Base-by-base conservation (phyloP, 1,140 invertebrate species). In the Zaprionus tsacasi region DNA sequence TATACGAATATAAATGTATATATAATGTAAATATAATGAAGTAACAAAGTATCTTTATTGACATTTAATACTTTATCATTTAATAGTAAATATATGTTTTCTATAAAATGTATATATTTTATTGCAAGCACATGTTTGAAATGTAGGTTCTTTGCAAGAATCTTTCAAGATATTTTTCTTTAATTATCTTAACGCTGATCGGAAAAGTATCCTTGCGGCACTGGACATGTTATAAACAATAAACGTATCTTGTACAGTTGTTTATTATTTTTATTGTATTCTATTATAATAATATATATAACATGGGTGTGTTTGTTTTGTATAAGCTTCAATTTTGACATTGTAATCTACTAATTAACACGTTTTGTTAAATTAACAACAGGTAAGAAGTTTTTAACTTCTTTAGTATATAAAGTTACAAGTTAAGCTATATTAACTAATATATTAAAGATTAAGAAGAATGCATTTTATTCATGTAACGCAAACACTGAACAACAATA, bases 1-100 rank as follows among this genome's bases (percentile, higher is more conserved):
- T 67, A 54, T 72, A 67, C 35, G 63, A 72, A 72, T 72, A 71
- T 71, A 71, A 52, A 63, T 60, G 52, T 60, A 60, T 67, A 57
- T 75, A 75, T 75, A 75, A 64, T 74, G 71, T 74, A 74, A 70
- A 75, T 75, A 75, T 75, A 75, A 70, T 67, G 72, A 75, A 75
- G 59, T 75, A 75, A 75, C 72, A 75, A 75, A 75, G 59, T 75
- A 64, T 35, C 67, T 70, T 55, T 75, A 75, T 57, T 75, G 67
- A 70, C 67, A 75, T 70, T 45, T 70, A 13, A 59, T 75, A 27
- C 52, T 70, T 63, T 70, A 45, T 70, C 27, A 43, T 75, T 70
- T 64, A 58, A 75, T 70, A 70, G 72, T 75, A 70, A 75, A 75
- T 75, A 75, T 74, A 21, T 69, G 17, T 58, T n/a, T 52, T 75